phyloP scores from a whole-genome alignment of 2,113 vertebrate genomes.

The Pionites leucogaster region DNA sequence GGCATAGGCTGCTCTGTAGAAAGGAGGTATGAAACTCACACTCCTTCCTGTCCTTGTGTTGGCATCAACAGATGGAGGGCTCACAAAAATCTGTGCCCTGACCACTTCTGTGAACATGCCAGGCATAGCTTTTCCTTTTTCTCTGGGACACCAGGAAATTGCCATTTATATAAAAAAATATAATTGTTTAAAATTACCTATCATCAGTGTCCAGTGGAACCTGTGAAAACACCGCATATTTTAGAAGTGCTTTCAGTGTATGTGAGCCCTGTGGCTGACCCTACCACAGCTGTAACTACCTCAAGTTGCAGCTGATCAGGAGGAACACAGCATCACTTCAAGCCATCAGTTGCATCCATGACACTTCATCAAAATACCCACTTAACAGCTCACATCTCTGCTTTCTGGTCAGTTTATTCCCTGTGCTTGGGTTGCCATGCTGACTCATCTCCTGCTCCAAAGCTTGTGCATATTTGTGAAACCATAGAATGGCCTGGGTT shows the following conservation, averaged over 20 bases:
- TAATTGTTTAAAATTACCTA: conserved; percentile 8
- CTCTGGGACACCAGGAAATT: conserved; percentile 28
- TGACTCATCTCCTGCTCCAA: neutral
- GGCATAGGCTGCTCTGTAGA: neutral
- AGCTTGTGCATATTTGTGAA: neutral
- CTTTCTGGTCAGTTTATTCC: neutral
- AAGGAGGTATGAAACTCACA: conserved; percentile 26
- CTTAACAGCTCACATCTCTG: neutral
- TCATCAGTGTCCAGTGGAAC: neutral
- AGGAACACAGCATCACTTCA: neutral
- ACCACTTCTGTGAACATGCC: conserved; percentile 29
- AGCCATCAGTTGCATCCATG: neutral
- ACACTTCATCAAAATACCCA: conserved; percentile 13
- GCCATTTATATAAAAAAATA: conserved; percentile 20
- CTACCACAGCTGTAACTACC: neutral
- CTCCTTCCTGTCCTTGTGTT: conserved; percentile 28
- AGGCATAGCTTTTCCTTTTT: conserved; percentile 37
- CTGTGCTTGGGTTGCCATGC: neutral
- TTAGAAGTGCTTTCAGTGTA: neutral
- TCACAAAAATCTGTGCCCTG: conserved; percentile 36
- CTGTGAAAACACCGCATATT: neutral
- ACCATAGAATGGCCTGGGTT: neutral
- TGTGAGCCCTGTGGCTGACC: neutral
- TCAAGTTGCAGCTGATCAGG: neutral
- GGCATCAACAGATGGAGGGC: conserved; percentile 45